phyloP scores from a whole-genome alignment of 2,797 vertebrate genomes.

The Schizopygopsis malacanthus region DNA sequence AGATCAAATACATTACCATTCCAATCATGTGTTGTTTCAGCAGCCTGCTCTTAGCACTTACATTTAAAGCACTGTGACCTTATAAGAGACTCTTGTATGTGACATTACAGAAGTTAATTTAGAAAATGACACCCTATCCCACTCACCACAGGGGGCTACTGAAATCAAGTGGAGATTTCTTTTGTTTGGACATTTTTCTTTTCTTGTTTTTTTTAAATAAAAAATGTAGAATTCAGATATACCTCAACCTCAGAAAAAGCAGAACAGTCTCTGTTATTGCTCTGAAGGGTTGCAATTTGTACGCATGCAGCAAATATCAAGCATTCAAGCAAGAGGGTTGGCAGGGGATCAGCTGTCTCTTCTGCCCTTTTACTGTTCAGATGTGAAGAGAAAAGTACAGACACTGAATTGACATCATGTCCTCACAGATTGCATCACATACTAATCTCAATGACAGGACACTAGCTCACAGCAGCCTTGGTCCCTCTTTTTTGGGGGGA shows the following conservation, averaged over 20 bases:
- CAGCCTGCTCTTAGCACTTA: background rate
- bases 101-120: slow-evolving; percentile 37
- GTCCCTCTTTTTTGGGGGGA: background rate
- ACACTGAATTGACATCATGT: background rate
- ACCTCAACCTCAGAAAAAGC: background rate
- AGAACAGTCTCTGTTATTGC: background rate
- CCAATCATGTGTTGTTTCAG: slow-evolving; percentile 13
- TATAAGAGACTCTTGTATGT: slow-evolving; percentile 1
- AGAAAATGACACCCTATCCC: slow-evolving; percentile 38
- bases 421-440: no score
- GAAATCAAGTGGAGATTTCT: slow-evolving; percentile 19
- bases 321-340: background rate
- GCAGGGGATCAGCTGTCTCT: background rate
- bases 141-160: background rate
- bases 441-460: no score
- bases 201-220: background rate
- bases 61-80: slow-evolving; percentile 31
- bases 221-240: background rate
- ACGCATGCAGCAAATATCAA: background rate
- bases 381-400: background rate
- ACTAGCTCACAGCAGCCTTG: no score
- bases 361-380: background rate
- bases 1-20: slow-evolving; percentile 24
- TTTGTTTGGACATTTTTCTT: background rate
- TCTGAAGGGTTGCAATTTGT: background rate